These are phyloP conservation scores for Crenichthys baileyi DNA, from an alignment of 2,797 vertebrate genomes.

Conservation along the genomic window DNA sequence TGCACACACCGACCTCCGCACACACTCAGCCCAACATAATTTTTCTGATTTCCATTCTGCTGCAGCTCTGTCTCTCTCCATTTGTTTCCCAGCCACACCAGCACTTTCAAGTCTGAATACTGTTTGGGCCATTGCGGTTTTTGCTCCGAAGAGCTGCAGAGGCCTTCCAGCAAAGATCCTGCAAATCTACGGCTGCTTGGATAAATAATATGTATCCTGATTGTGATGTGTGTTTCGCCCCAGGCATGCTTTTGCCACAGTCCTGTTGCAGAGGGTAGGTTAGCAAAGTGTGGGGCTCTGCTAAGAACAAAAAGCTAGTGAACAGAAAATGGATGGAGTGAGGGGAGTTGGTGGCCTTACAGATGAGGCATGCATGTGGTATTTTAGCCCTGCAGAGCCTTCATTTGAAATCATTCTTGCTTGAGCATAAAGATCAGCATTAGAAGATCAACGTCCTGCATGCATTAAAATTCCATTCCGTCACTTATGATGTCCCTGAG, in stretches of 20 bases:
- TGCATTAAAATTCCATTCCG: conserved; percentile 26
- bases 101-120: conserved; percentile 37
- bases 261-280: conserved; percentile 37
- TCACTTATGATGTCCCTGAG: conserved; percentile 23
- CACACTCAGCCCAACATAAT: conserved; percentile 14
- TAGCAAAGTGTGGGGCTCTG: conserved; percentile 37
- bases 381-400: conserved; percentile 23
- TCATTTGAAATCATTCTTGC: conserved; percentile 45
- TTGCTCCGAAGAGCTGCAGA: conserved; percentile 3
- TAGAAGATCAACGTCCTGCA: conserved; percentile 11
- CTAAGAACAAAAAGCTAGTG: conserved; percentile 39
- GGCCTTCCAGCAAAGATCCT: not conserved
- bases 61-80: conserved; percentile 44
- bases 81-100: conserved; percentile 39
- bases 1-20: conserved; percentile 14
- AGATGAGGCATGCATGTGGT: conserved; percentile 41
- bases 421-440: conserved; percentile 19
- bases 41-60: conserved; percentile 57
- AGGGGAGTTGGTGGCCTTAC: conserved; percentile 57
- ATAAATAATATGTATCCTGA: conserved; percentile 13
- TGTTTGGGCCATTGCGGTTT: conserved; percentile 36
- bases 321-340: conserved; percentile 57
- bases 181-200: conserved; percentile 28
- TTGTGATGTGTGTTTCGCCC: conserved; percentile 13
- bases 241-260: conserved; percentile 27